These are phyloP conservation scores for Todiramphus chloris DNA, from an alignment of 2,113 vertebrate genomes.

Conservation along the genomic window DNA sequence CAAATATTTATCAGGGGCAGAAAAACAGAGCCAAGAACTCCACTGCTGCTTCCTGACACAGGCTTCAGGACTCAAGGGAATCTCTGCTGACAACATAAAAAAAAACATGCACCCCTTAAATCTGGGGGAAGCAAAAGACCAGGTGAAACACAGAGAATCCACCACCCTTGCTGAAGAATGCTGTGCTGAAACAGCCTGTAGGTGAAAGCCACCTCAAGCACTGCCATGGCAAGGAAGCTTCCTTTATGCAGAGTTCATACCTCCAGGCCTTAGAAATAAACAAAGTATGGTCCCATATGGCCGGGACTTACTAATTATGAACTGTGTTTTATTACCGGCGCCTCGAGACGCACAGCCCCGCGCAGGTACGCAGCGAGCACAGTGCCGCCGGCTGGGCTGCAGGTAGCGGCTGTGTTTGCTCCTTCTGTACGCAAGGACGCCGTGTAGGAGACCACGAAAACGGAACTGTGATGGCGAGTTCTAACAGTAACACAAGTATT, in stretches of 20 bases:
- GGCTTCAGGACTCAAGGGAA: background rate
- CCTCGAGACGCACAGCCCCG: background rate
- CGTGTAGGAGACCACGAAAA: background rate
- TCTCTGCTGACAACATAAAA: background rate
- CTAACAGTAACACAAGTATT: constrained; percentile 88
- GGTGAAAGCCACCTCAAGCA: background rate
- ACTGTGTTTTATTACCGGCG: too few relatives aligned
- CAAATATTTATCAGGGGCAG: background rate
- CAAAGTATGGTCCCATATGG: too few relatives aligned
- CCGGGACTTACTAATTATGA: too few relatives aligned
- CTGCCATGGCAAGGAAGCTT: background rate
- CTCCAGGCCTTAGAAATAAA: too few relatives aligned
- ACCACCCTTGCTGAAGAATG: background rate
- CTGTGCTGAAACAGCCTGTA: background rate
- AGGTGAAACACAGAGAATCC: background rate
- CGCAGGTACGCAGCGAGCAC: rapidly evolving
- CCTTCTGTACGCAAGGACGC: background rate
- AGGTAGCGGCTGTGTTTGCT: background rate
- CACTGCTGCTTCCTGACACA: background rate
- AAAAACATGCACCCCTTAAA: background rate
- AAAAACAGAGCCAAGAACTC: background rate
- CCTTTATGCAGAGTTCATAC: background rate
- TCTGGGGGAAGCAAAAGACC: background rate
- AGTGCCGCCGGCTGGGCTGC: background rate
- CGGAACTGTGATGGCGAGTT: constrained; percentile 72